Base-by-base conservation (phyloP, 2,888 invertebrate genomes). In the Ptilodon capucinus region DNA sequence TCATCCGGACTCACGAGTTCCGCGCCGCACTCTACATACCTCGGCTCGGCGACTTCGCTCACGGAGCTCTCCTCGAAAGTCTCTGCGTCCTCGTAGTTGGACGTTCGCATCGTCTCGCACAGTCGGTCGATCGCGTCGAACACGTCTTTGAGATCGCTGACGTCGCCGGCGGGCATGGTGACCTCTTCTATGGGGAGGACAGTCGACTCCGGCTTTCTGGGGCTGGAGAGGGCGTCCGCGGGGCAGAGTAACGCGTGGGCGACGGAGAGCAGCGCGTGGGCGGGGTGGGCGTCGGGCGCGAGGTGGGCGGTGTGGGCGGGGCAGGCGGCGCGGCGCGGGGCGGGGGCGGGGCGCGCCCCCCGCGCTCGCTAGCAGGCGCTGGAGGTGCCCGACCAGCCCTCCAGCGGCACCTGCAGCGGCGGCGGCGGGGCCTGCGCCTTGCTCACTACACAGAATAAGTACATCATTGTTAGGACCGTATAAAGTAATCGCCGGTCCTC, bases 341-440 rank as follows among this genome's bases (percentile, higher is more conserved):
- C 35, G 43, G 51, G 60, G 68, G 79, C 72, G 73, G 74, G 73
- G 58, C 64, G 50, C 65, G 82, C 88, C 87, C 86, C 86, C 82
- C 83, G 74, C 78, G 74, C 79, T 71, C 82, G 91, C 90, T 91
- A 91, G 91, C 91, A 91, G 47, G 89, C 90, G 76, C 84, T 84
- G 35, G 93, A 91, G 50, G 92, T 79, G 74, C 86, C 92, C 84
- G 93, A 78, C 89, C 92, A 93, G 56, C 90, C 87, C 57, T 84
- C 86, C 60, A 93, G 82, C 67, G 92, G 92, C 51, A 93, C 77
- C 48, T 89, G 86, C 64, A 91, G 86, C 58, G 93, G 93, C 54
- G 93, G 93, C 72, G 89, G 88, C 48, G 93, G 94, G 57, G 93
- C 93, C 68, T 86, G 93, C 74, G 93, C 93, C 79, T 93, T 93